phyloP scores from a whole-genome alignment of 2,888 invertebrate genomes.

The Hydropsyche betteni region DNA sequence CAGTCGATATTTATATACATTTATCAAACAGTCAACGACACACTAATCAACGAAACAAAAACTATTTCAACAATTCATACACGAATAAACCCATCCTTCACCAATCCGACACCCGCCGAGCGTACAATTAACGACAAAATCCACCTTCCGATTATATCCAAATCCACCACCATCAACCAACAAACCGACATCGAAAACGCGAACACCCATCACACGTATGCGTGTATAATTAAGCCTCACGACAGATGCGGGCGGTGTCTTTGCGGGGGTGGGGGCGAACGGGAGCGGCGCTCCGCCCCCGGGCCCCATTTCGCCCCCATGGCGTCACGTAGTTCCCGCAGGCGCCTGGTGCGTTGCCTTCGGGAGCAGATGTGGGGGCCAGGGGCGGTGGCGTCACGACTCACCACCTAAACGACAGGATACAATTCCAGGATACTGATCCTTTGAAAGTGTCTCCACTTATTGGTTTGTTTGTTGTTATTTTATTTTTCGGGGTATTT shows the following conservation, averaged over 20 bases:
- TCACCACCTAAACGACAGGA: constrained; percentile 30
- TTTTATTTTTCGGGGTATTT: no score
- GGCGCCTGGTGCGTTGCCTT: constrained; percentile 37
- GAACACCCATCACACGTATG: background rate
- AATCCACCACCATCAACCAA: no score
- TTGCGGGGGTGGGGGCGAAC: background rate
- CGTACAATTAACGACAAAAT: no score
- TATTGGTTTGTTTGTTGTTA: background rate
- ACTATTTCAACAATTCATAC: no score
- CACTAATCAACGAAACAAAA: no score
- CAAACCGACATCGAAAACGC: no score
- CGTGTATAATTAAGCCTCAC: constrained; percentile 12
- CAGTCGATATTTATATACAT: no score
- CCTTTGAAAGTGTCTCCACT: constrained; percentile 10
- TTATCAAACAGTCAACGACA: no score
- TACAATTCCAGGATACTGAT: constrained; percentile 9
- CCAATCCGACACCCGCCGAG: no score
- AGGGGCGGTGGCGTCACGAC: constrained; percentile 30
- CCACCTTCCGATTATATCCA: no score
- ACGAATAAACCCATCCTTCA: no score
- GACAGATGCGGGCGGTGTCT: constrained; percentile 12
- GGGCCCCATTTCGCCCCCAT: background rate
- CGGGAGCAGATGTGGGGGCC: constrained; percentile 26
- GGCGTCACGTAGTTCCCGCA: constrained; percentile 37
- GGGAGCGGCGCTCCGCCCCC: background rate